A percentile compares a stretch with the other conserved stretches of the same genome.
phyloP scores from a whole-genome alignment of 2,113 vertebrate species.

The Tupaia chinensis region DNA sequence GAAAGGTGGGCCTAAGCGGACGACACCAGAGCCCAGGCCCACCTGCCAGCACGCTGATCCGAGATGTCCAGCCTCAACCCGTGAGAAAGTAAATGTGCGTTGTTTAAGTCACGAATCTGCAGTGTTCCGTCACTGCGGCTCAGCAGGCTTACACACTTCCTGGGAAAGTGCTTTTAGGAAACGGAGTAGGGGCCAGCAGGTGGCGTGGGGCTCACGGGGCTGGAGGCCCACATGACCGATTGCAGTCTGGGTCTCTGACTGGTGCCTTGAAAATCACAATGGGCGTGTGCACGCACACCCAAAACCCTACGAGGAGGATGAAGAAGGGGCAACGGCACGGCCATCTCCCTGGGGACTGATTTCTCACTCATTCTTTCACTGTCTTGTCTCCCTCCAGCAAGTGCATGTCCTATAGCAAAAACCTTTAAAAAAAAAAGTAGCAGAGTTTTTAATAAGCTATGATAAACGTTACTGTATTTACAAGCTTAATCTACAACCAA shows the following conservation, averaged over 20 bases:
- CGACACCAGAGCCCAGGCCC: neutral
- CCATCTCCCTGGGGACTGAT: too few species aligned
- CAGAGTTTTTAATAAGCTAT: slow-evolving; percentile 18
- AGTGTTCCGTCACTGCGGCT: neutral
- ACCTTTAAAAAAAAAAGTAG: neutral
- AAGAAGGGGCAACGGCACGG: too few species aligned
- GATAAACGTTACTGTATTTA: neutral
- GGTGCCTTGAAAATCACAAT: too few species aligned
- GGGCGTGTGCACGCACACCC: too few species aligned
- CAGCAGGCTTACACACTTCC: neutral
- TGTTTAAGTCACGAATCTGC: neutral
- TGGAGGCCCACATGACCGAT: too few species aligned
- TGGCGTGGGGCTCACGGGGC: too few species aligned
- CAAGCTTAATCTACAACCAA: slow-evolving; percentile 45
- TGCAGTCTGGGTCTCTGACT: too few species aligned
- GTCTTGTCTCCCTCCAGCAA: too few species aligned
- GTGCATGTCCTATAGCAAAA: too few species aligned
- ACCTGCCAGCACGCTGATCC: neutral
- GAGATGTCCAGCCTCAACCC: neutral
- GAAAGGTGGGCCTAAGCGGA: neutral
- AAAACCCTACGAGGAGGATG: too few species aligned
- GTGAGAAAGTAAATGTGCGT: neutral
- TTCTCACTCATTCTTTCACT: too few species aligned
- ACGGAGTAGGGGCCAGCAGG: too few species aligned
- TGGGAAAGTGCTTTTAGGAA: neutral